These are phyloP conservation scores for Escarpia spicata DNA, from an alignment of 2,888 invertebrate species.

Conservation along the genomic window DNA sequence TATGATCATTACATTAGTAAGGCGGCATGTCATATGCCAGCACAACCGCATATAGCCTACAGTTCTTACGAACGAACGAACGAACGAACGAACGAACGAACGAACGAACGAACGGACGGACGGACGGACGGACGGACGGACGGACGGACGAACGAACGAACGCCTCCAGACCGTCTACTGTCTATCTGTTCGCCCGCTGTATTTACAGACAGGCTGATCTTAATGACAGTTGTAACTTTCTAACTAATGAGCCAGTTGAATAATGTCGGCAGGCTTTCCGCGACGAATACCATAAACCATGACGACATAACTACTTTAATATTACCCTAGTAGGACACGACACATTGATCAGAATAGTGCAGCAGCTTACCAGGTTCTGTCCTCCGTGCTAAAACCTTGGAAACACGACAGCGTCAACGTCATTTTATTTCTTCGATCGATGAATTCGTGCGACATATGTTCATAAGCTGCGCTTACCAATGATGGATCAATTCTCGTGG, in stretches of 20 bases:
- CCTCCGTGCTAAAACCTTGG: neutral
- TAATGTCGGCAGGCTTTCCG: neutral
- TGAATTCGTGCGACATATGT: conserved; percentile 16
- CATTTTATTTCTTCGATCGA: conserved; percentile 5
- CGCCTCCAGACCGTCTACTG: neutral
- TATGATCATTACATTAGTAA: too few relatives aligned
- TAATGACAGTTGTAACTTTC: neutral
- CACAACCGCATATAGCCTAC: too few relatives aligned
- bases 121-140: neutral
- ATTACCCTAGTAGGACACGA: neutral
- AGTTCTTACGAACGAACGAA: too few relatives aligned
- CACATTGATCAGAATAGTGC: neutral
- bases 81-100: too few relatives aligned
- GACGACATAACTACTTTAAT: neutral
- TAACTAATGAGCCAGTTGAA: neutral
- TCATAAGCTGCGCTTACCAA: neutral
- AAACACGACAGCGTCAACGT: neutral
- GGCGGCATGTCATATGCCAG: too few relatives aligned
- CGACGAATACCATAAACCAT: neutral
- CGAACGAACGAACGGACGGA: neutral
- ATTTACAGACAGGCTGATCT: neutral
- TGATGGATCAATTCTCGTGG: neutral
- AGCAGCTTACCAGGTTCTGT: neutral
- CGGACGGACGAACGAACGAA: neutral
- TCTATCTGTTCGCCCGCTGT: too few relatives aligned